phyloP scores from a whole-genome alignment of 2,797 vertebrate genomes.

The Sarcophilus harrisii region DNA sequence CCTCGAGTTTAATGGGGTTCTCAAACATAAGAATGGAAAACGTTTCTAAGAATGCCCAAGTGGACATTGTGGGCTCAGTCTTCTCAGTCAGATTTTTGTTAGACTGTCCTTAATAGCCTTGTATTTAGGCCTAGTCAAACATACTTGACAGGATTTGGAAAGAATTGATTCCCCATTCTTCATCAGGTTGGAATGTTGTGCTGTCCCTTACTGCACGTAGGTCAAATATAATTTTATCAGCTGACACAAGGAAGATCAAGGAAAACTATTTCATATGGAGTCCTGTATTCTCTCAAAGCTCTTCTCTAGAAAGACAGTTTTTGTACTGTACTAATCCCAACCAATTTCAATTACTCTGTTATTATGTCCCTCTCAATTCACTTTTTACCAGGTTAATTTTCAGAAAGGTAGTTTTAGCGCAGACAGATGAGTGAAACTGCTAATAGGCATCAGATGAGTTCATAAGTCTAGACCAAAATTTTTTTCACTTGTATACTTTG shows the following conservation, averaged over 20 bases:
- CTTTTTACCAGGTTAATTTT: neutral
- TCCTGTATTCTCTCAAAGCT: neutral
- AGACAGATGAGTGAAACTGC: neutral
- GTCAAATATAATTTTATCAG: neutral
- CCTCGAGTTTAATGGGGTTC: constrained; percentile 8
- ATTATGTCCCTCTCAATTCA: neutral
- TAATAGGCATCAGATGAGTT: neutral
- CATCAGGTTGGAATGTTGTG: neutral
- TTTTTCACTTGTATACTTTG: constrained; percentile 9
- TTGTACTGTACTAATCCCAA: neutral
- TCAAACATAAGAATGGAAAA: constrained; percentile 4
- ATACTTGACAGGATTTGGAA: neutral
- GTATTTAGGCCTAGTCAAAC: neutral
- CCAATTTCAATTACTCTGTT: neutral
- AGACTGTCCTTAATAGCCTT: neutral
- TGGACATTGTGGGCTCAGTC: neutral
- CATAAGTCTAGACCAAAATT: neutral
- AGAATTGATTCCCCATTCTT: neutral
- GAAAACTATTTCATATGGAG: neutral
- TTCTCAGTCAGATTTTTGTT: neutral
- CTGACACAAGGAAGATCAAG: neutral
- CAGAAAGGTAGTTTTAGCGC: neutral
- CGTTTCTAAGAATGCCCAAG: constrained; percentile 43
- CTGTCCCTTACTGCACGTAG: neutral
- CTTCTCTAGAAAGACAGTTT: neutral